Evolutionary conservation across 2,113 vertebrate species (phyloP).

Genomic region (Heterochromis multidens): DNA sequence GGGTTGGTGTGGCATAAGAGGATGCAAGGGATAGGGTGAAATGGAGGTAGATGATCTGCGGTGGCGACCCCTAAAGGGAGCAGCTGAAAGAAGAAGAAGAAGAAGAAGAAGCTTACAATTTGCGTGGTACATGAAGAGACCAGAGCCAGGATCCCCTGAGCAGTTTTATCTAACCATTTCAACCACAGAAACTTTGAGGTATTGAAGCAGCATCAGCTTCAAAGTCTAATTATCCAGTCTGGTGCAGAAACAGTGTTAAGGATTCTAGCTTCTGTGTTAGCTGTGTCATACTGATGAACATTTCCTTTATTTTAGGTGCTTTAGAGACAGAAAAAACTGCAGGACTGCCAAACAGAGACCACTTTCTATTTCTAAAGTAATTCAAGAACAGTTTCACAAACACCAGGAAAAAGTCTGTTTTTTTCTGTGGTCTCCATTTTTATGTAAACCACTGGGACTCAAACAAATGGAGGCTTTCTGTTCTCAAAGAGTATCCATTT

Average conservation of each 20-base stretch:
- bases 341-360: neutral
- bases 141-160: too few species aligned
- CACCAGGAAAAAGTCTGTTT: neutral
- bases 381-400: neutral
- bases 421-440: neutral
- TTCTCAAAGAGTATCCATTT: neutral
- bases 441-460: neutral
- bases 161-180: neutral
- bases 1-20: too few species aligned
- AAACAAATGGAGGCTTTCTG: conserved; percentile 1
- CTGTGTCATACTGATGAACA: neutral
- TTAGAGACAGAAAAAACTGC: neutral
- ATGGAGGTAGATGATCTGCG: too few species aligned
- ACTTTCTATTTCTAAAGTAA: neutral
- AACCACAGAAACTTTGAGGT: neutral
- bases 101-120: neutral
- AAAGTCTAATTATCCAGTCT: neutral
- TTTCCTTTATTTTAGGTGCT: neutral
- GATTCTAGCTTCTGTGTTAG: neutral
- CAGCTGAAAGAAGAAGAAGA: too few species aligned
- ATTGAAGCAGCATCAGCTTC: neutral
- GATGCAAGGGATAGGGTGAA: too few species aligned
- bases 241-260: neutral
- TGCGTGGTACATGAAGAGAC: neutral
- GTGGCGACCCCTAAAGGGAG: too few species aligned